phyloP scores from a whole-genome alignment of 2,888 invertebrate species.

The Patella pellucida region DNA sequence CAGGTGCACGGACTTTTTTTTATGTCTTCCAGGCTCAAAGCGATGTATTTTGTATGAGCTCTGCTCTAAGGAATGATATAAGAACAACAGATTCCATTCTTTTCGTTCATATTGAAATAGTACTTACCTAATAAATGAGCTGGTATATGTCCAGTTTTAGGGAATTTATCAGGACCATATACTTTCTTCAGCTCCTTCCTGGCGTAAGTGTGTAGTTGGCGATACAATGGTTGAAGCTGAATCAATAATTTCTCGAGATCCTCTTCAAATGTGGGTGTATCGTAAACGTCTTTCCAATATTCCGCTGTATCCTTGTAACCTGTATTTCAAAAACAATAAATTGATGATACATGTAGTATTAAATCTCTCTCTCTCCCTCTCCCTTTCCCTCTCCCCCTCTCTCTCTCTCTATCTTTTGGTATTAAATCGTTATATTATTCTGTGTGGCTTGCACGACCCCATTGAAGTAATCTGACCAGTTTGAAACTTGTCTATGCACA shows the following conservation, averaged over 20 bases:
- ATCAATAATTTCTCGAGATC: conserved; percentile 73
- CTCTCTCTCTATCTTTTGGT: conserved; percentile 15
- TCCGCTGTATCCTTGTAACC: conserved; percentile 90
- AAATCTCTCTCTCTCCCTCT: conserved; percentile 1
- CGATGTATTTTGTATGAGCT: too few species aligned
- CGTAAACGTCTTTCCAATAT: conserved; percentile 78
- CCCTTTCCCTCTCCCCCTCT: conserved; percentile 17
- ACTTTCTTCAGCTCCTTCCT: conserved; percentile 78
- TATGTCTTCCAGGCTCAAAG: too few species aligned
- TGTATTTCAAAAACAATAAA: not conserved
- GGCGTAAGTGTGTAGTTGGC: conserved; percentile 86
- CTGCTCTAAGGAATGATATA: too few species aligned
- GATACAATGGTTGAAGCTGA: conserved; percentile 81
- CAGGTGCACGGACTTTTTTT: too few species aligned
- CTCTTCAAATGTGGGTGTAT: conserved; percentile 74
- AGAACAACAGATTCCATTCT: too few species aligned
- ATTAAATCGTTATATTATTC: too few species aligned
- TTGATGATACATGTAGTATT: not conserved
- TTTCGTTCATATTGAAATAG: too few species aligned
- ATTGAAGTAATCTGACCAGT: too few species aligned
- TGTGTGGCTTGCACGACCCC: too few species aligned
- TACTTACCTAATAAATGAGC: conserved; percentile 82
- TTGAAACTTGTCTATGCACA: too few species aligned
- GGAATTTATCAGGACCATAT: conserved; percentile 79
- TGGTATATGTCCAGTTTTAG: conserved; percentile 82